Conservation (phyloP, 37 sponge, comb jelly and placozoan genomes). For the Mnemiopsis leidyi region DNA sequence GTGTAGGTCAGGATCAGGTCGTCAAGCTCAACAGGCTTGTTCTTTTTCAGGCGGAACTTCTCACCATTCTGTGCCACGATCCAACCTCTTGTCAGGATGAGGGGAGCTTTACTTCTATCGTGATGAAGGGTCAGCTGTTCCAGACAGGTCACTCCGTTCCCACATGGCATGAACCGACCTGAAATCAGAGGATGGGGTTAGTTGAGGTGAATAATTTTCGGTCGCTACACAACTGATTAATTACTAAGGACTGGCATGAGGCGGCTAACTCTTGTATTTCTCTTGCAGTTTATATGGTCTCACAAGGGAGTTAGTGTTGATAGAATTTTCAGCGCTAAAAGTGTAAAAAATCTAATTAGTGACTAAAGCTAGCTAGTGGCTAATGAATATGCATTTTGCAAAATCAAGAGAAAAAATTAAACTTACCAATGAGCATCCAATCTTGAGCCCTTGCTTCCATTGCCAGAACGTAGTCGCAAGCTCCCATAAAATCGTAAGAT, state of each 20-base stretch:
- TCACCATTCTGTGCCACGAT: constrained; percentile 5
- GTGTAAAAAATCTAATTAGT: too few species aligned
- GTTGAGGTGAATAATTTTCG: background rate
- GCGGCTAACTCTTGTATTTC: too few species aligned
- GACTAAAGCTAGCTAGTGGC: too few species aligned
- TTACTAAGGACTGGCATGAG: too few species aligned
- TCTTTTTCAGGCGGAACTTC: constrained; percentile 49
- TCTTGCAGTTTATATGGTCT: too few species aligned
- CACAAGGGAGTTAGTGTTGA: too few species aligned
- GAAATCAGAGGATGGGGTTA: too few species aligned
- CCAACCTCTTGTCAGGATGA: constrained; percentile 4
- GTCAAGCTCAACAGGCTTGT: background rate
- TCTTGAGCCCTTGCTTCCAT: background rate
- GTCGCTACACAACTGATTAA: too few species aligned
- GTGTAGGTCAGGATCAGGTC: background rate
- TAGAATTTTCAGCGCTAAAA: too few species aligned
- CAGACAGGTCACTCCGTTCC: constrained; percentile 61
- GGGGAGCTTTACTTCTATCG: background rate
- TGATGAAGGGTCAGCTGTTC: constrained; percentile 13
- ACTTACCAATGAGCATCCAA: constrained; percentile 34
- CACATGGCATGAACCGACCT: constrained; percentile 63
- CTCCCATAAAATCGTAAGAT: constrained; percentile 47
- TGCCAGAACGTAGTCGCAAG: constrained; percentile 22
- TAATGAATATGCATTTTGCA: too few species aligned
- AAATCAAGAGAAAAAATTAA: too few species aligned